phyloP scores from a whole-genome alignment of 2,797 vertebrate genomes.

The Syngnathus acus region DNA sequence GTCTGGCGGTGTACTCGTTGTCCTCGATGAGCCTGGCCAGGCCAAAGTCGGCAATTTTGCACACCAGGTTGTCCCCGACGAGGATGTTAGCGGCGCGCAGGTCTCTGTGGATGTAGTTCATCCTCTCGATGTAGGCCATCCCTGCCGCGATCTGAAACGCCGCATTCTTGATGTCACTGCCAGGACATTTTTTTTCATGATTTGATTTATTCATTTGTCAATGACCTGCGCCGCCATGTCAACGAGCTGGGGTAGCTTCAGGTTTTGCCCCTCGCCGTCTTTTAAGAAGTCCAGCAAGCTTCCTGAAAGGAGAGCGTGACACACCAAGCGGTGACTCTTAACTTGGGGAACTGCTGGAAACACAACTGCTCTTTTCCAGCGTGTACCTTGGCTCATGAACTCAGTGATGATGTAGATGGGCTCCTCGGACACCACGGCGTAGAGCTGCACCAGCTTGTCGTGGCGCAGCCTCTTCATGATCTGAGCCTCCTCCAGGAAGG shows the following conservation, averaged over 20 bases:
- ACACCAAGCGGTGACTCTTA: neutral
- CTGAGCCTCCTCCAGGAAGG: conserved; percentile 96
- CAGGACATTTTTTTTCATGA: no score
- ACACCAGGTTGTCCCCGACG: conserved; percentile 87
- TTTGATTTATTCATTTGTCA: neutral
- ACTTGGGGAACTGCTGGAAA: no score
- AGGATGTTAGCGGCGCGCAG: conserved; percentile 95
- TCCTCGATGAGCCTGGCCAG: conserved; percentile 92
- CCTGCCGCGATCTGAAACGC: conserved; percentile 79
- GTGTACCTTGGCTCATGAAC: conserved; percentile 88
- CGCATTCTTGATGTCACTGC: neutral
- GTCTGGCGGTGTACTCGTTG: conserved; percentile 89
- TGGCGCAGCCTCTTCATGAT: conserved; percentile 96
- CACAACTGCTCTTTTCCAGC: neutral
- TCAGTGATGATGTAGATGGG: conserved; percentile 98
- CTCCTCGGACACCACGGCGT: conserved; percentile 93
- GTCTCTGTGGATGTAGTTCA: conserved; percentile 98
- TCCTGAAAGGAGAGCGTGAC: conserved; percentile 59
- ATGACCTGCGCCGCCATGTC: conserved; percentile 93
- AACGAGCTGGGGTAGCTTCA: conserved; percentile 88
- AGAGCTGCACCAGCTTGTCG: conserved; percentile 96
- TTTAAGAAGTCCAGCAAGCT: conserved; percentile 94
- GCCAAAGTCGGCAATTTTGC: conserved; percentile 96
- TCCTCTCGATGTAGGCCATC: conserved; percentile 94
- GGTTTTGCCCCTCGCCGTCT: conserved; percentile 76